phyloP scores from a whole-genome alignment of 2,797 vertebrate species.

The Peromyscus nudipes region DNA sequence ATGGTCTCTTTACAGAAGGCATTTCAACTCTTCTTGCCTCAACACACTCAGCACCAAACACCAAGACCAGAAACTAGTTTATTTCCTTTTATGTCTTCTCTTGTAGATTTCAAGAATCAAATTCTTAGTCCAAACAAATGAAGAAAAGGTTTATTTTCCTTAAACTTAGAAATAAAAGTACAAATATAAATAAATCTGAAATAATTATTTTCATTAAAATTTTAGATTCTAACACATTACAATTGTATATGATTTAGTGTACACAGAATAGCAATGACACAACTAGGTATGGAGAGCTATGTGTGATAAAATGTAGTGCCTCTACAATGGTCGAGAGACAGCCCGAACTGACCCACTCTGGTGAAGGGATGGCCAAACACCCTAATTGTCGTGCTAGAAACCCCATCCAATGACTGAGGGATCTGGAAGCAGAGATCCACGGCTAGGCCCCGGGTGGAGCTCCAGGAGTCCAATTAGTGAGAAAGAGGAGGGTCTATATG shows the following conservation, averaged over 20 bases:
- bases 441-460: no score
- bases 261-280: constrained; percentile 61
- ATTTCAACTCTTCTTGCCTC: constrained; percentile 13
- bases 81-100: constrained; percentile 34
- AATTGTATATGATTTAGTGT: constrained; percentile 62
- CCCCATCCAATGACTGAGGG: no score
- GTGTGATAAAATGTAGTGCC: constrained; percentile 73
- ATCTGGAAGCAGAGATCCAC: no score
- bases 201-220: constrained; percentile 77
- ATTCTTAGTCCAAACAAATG: constrained; percentile 70
- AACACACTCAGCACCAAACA: constrained; percentile 38
- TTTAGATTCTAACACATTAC: constrained; percentile 65
- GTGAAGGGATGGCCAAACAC: no score
- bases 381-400: no score
- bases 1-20: constrained; percentile 47
- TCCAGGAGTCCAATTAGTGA: no score
- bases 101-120: constrained; percentile 70
- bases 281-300: constrained; percentile 70
- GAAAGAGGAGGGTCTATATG: no score
- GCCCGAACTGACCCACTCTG: no score
- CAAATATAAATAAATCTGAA: constrained; percentile 66
- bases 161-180: constrained; percentile 72
- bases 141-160: constrained; percentile 31
- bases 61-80: constrained; percentile 7
- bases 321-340: not conserved